Evolutionary conservation across 2,797 vertebrate genomes (phyloP), one percentile per base, ranked within the genome.

Genomic region (Chlorospingus semifuscus): DNA sequence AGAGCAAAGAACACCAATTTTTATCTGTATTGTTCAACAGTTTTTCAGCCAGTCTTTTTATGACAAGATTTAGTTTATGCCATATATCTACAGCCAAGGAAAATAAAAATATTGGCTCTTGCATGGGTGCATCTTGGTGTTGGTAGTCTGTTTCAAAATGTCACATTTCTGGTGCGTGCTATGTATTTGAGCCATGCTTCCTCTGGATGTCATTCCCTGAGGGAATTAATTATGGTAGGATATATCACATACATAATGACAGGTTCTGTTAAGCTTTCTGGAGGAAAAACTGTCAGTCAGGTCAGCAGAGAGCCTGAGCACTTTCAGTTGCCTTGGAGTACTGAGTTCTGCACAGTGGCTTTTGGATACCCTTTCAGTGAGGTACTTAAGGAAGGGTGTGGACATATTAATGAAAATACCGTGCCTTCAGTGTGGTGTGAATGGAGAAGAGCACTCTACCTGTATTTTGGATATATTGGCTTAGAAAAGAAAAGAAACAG

Each of bases 161-260:
- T 89, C 77, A 83, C 0, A 65, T 89, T 95, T 92, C 72, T 91
- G 72, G 72, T 92, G 50, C 0, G 0, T 3, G 6, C 69, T 81
- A 4, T 77, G 18, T 80, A 17, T 93, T 78, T 83, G 76, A 94
- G 65, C 75, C 2, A 0, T 72, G 18, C 42, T 85, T 89, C 61
- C 64, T 90, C 71, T 83, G 76, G 79, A 64, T 83, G 75, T 77
- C n/a, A 20, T 89, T 85, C 49, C 87, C 87, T 49, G 44, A 79
- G 66, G 87, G 82, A 92, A 63, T 92, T 95, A 91, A 88, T 94
- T 94, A 69, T 65, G 50, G 44, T 72, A 42, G 69, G 57, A 41
- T 91, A 26, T 91, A 83, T 95, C n/a, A 52, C 55, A 72, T 80
- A 55, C 36, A 22, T 86, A 95, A 83, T 92, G 82, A 89, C 89